Evolutionary conservation across 2,888 invertebrate genomes (phyloP).

Genomic region (Leucophenga montana): DNA sequence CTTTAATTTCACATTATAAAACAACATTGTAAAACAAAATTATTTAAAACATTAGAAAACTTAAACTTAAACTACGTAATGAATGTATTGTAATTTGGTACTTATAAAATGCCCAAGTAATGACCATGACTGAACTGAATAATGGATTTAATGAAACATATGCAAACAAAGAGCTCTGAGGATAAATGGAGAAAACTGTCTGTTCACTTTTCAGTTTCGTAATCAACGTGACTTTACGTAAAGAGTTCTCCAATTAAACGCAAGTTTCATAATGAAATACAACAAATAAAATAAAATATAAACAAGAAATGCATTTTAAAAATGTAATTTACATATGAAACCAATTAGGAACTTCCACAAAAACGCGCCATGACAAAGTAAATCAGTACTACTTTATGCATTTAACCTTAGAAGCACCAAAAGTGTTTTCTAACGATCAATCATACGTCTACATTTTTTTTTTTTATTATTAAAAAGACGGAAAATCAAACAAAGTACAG

Average conservation of each 20-base stretch:
- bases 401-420: background rate
- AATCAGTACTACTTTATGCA: background rate
- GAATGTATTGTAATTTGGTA: no score
- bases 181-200: no score
- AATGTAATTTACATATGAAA: background rate
- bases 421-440: background rate
- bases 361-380: slow-evolving; percentile 4
- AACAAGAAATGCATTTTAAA: slow-evolving; percentile 15
- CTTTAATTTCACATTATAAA: background rate
- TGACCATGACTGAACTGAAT: slow-evolving; percentile 5
- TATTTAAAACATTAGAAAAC: background rate
- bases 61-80: background rate
- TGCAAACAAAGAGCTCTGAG: background rate
- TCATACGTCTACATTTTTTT: background rate
- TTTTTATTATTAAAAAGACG: background rate
- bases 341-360: no score
- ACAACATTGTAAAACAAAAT: no score
- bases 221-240: background rate
- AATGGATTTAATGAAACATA: no score
- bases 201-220: background rate
- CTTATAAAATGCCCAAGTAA: background rate
- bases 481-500: slow-evolving; percentile 1
- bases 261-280: no score
- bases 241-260: background rate
- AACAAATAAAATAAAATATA: background rate